Base-by-base conservation (phyloP, 2,888 invertebrate species). In the Sepioteuthis lessoniana region DNA sequence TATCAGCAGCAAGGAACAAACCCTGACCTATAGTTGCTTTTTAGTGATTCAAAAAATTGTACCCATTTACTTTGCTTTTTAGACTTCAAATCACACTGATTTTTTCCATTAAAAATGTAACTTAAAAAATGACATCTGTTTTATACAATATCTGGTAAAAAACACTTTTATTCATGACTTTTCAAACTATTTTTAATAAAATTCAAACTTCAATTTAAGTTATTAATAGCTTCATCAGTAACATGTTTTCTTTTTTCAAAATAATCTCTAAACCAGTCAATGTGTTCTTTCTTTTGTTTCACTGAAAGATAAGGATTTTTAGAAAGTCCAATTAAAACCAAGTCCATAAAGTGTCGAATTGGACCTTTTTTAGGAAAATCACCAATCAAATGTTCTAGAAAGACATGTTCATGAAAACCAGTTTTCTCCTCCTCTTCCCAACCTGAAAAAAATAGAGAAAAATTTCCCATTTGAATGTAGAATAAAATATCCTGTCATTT, bases 271-370 rank as follows among this genome's bases (percentile, higher is more conserved):
- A 98, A 99, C 99, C 99, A 99, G 95, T 98, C 97, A 92, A 99
- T 98, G 96, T 99, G 99, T 28, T 98, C 98, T 95, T 98, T 98
- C 97, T 99, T 99, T 96, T 99, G 98, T 95, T 98, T 97, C 0
- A 98, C 98, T 0, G 98, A 98, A 96, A 99, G 98, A 97, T 98
- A 99, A 0, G 99, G 98, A 97, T 99, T 99, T 97, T 99, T 99
- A 0, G 99, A 99, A 0, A 99, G 98, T 13, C 99, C 99, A 0
- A 98, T 98, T 95, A 98, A 98, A 0, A 99, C 99, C 16, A 99
- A 97, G 96, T 99, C 99, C 99, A 99, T 99, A 97, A 99, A 99
- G 97, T 99, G 99, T 19, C 99, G 98, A 95, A 99, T 98, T 0
- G 99, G 99, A 0, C 99, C 99, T 95, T 98, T 98, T 93, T 97